Base-by-base conservation (phyloP, 2,113 vertebrate genomes). In the Paracanthobrama guichenoti region DNA sequence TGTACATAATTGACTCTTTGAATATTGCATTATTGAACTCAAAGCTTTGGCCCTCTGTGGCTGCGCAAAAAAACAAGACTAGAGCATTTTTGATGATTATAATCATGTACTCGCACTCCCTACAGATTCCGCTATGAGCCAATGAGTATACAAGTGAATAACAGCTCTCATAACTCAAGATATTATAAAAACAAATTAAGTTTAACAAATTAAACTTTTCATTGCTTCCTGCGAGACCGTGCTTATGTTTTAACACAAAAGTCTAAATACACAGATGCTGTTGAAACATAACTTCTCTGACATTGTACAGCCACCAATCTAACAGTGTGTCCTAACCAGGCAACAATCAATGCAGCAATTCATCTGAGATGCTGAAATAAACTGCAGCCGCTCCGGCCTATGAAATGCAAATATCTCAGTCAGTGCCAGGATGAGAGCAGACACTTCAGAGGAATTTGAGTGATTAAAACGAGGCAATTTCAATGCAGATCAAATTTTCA, bases 151-250 rank as follows among this genome's bases (percentile, higher is more conserved):
- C 53, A 57, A 22, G 62, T 86, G 79, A 82, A 67, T 73, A 85
- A 81, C 69, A 66, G 73, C 74, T 66, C 55, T 66, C 78, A 83
- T 83, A 83, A 83, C 35, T 64, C 46, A 73, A 59, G 16, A 72
- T 62, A 71, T 55, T 66, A 84, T 13, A 76, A 67, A 76, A 78
- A 84, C 4, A 31, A 55, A 76, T 66, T 14, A 60, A 18, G 39
- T n/a, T n/a, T n/a, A 78, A 84, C 4, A 31, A 55, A 76, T 66
- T 14, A 60, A 18, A 24, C 16, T 18, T 62, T 60, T 60, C 44
- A 73, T 60, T 73, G 55, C 20, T 59, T 44, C 48, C 53, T 24
- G 22, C 3, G 22, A 77, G 75, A 57, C 31, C 3, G 0, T 16
- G 18, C 22, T 76, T 53, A 14, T 39, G 73, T 46, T 79, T 79